Base-by-base conservation (phyloP, 2,888 invertebrate species). In the Euplexia lucipara region DNA sequence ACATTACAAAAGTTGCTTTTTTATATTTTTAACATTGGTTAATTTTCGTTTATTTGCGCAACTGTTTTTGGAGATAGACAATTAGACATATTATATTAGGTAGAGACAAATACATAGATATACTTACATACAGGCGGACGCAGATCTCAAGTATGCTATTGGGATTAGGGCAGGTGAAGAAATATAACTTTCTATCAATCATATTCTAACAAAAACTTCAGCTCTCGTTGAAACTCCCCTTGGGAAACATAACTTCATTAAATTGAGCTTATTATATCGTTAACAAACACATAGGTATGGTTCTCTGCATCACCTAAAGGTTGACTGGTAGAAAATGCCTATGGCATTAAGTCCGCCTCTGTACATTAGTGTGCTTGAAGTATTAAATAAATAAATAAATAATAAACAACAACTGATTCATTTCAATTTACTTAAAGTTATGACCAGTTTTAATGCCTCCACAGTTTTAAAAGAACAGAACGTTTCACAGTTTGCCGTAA, bases 381-480 rank as follows among this genome's bases (percentile, higher is more conserved):
- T n/a, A n/a, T n/a, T n/a, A n/a, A n/a, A n/a, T n/a, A n/a, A n/a
- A n/a, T n/a, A n/a, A n/a, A n/a, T n/a, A n/a, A 34, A 62, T 22
- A 8, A 14, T 5, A 12, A 22, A 75, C 39, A 73, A 39, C 59
- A 62, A 57, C 35, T 34, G 45, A 47, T 26, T 64, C 9, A 20
- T 16, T 52, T 48, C 26, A 18, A 44, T 26, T 56, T 10, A 62
- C 45, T 52, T 47, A 47, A 32, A 56, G 45, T 70, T 32, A 54
- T 30, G 14, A 41, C 14, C 7, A 14, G 26, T 37, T 52, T 66
- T 65, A 56, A 52, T 64, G 35, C 47, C 6, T 30, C 10, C n/a
- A 41, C 14, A 37, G n/a, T 58, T 58, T 63, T 35, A 22, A 26
- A 48, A 71, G 6, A 44, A 52, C 51, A 45, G 9, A 52, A 52